A percentile compares a stretch with the other conserved stretches of the same genome.
Evolutionary conservation across 2,113 vertebrate species (phyloP).

Genomic region (Prionailurus bengalensis): DNA sequence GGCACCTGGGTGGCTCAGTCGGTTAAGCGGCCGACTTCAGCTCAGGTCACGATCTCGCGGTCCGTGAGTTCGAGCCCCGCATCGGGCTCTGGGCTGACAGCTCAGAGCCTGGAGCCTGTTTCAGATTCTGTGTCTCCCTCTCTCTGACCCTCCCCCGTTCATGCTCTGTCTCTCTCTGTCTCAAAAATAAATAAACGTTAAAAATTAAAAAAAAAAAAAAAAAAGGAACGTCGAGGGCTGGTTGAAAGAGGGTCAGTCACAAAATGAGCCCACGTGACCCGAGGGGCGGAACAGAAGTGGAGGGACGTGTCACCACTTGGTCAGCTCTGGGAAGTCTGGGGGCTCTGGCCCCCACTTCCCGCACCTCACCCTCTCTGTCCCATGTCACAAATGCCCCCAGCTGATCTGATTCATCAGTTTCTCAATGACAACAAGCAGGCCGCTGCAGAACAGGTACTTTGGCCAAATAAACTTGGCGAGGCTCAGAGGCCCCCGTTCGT

Average conservation of each 20-base stretch:
- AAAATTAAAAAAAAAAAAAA: too few relatives aligned
- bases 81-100: too few relatives aligned
- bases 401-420: neutral
- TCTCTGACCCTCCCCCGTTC: too few relatives aligned
- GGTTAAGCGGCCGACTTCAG: too few relatives aligned
- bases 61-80: too few relatives aligned
- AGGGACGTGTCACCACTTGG: neutral
- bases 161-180: too few relatives aligned
- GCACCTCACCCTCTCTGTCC: neutral
- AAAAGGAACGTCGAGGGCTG: neutral
- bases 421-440: neutral
- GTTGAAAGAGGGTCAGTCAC: neutral
- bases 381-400: neutral
- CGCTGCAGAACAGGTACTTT: neutral
- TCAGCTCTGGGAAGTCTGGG: neutral
- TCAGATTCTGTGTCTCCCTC: too few relatives aligned
- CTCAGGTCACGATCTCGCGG: too few relatives aligned
- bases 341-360: neutral
- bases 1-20: too few relatives aligned
- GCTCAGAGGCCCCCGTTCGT: neutral
- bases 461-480: neutral
- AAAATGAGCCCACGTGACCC: neutral
- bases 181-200: too few relatives aligned
- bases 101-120: too few relatives aligned
- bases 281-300: neutral